Conservation (phyloP, 2,888 invertebrate species). For the Arenicola marina region DNA sequence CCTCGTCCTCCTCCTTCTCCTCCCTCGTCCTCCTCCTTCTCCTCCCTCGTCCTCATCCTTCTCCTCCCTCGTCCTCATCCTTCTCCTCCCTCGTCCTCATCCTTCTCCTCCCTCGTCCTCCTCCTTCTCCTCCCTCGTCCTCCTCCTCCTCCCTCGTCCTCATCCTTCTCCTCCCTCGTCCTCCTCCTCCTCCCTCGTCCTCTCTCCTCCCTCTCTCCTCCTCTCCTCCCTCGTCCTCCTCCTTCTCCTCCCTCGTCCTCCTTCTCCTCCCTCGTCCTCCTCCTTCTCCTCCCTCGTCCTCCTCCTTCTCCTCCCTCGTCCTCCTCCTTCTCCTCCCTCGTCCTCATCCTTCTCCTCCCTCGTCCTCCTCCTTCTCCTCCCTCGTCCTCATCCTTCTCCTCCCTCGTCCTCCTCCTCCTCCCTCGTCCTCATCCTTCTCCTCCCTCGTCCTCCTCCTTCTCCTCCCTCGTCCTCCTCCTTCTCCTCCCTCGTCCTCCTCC, state of each 20-base stretch:
- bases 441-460: background rate
- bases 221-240: background rate
- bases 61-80: too few relatives aligned
- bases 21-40: background rate
- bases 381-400: too few relatives aligned
- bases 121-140: background rate
- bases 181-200: background rate
- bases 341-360: too few relatives aligned
- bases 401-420: too few relatives aligned
- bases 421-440: too few relatives aligned
- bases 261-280: too few relatives aligned
- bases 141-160: too few relatives aligned
- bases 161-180: too few relatives aligned
- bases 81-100: too few relatives aligned
- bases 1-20: background rate
- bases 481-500: too few relatives aligned
- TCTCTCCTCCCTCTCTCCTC: background rate
- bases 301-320: background rate
- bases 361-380: background rate
- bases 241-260: background rate
- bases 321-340: background rate
- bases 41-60: too few relatives aligned
- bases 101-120: too few relatives aligned
- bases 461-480: background rate
- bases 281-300: background rate